Conservation (phyloP, 1,140 invertebrate genomes). For the Megathymus violae region DNA sequence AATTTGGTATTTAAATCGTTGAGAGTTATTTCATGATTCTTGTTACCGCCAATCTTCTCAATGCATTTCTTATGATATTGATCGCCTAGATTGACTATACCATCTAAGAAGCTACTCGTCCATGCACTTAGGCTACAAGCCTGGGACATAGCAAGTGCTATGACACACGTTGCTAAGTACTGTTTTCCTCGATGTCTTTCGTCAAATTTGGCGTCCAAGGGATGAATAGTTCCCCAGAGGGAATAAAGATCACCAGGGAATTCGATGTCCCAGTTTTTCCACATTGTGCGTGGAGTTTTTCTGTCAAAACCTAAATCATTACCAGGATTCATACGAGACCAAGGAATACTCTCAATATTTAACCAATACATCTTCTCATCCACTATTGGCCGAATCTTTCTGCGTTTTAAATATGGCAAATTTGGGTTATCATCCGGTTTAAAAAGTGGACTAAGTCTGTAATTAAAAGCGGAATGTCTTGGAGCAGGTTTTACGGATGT, state of each 20-base stretch:
- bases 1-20: slow-evolving; percentile 83
- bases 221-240: slow-evolving; percentile 84
- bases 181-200: slow-evolving; percentile 80
- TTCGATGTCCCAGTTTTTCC: slow-evolving; percentile 86
- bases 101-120: slow-evolving; percentile 85
- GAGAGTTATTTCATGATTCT: slow-evolving; percentile 71
- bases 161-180: slow-evolving; percentile 83
- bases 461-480: slow-evolving; percentile 72
- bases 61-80: slow-evolving; percentile 77
- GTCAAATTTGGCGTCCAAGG: slow-evolving; percentile 77
- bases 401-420: slow-evolving; percentile 59
- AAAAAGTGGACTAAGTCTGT: slow-evolving; percentile 73
- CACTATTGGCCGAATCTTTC: slow-evolving; percentile 55
- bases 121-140: slow-evolving; percentile 85
- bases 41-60: slow-evolving; percentile 67
- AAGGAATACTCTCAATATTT: slow-evolving; percentile 79
- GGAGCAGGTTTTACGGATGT: slow-evolving; percentile 83
- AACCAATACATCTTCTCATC: slow-evolving; percentile 84
- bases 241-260: slow-evolving; percentile 86
- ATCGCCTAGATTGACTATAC: slow-evolving; percentile 83
- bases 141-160: slow-evolving; percentile 83
- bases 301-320: slow-evolving; percentile 81
- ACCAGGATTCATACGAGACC: slow-evolving; percentile 79
- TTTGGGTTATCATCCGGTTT: slow-evolving; percentile 73
- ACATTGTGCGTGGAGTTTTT: slow-evolving; percentile 72